Evolutionary conservation across 2,113 vertebrate genomes (phyloP).

Genomic region (Oncorhynchus keta): DNA sequence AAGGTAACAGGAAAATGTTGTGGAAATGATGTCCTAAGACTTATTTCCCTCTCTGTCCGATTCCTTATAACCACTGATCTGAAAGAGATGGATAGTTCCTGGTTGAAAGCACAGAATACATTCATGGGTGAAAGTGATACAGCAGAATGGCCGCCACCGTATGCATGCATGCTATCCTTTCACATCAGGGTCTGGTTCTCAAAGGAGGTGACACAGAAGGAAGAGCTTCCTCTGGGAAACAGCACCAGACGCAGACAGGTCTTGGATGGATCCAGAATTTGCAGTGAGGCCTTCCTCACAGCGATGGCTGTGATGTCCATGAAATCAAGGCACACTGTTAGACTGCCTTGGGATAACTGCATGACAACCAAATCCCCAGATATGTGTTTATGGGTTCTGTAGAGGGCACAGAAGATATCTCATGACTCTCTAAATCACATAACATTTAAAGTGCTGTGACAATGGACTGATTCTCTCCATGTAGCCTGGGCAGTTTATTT

Average conservation of each 20-base stretch:
- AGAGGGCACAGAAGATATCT: background rate
- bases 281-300: background rate
- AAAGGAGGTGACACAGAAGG: background rate
- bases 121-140: too few relatives aligned
- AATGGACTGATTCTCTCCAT: background rate
- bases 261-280: background rate
- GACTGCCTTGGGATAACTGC: background rate
- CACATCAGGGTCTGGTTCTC: background rate
- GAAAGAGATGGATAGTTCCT: background rate
- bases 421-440: background rate
- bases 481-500: background rate
- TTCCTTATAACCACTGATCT: background rate
- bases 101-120: background rate
- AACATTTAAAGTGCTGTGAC: background rate
- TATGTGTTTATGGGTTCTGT: background rate
- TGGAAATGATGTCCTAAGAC: too few relatives aligned
- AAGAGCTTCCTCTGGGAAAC: background rate
- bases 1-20: background rate
- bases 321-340: background rate
- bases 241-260: background rate
- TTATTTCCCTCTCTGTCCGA: background rate
- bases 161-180: too few relatives aligned
- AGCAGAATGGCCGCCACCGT: too few relatives aligned
- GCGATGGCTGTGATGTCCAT: background rate
- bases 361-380: background rate